A percentile compares a stretch with the other conserved stretches of the same genome.
Evolutionary conservation across 1,140 invertebrate species (phyloP).

Genomic region (Myzus persicae): DNA sequence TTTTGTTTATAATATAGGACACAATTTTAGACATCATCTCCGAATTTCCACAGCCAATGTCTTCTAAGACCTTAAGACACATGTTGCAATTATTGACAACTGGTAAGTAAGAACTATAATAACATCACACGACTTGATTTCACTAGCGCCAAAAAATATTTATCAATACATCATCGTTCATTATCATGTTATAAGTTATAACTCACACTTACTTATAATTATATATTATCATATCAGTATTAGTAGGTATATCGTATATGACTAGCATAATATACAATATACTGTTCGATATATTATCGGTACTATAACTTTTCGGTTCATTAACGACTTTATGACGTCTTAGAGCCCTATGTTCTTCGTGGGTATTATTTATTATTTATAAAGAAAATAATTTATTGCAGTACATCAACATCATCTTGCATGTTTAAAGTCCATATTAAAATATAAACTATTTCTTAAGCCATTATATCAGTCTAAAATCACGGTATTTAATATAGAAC

Average conservation of each 20-base stretch:
- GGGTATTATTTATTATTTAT: too few relatives aligned
- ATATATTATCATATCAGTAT: not conserved
- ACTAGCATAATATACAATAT: not conserved
- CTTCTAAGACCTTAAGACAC: constrained; percentile 58
- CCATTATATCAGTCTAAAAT: not conserved
- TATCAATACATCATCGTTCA: not conserved
- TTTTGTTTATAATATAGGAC: constrained; percentile 15
- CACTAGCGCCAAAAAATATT: accelerated
- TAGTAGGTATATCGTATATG: not conserved
- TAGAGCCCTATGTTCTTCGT: not conserved
- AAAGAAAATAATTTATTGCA: not conserved
- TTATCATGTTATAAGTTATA: not conserved
- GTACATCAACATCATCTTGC: not conserved
- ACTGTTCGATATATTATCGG: not conserved
- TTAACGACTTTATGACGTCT: not conserved
- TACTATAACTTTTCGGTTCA: not conserved
- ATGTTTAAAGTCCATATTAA: too few relatives aligned
- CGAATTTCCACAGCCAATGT: constrained; percentile 59
- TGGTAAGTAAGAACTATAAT: constrained; percentile 19
- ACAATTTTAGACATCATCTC: constrained; percentile 49
- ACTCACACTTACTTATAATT: not conserved
- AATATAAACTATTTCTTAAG: too few relatives aligned
- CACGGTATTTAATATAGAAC: not conserved
- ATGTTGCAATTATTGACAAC: constrained; percentile 53
- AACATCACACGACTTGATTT: not conserved